Base-by-base conservation (phyloP, 1,140 invertebrate species). In the Drosophila willistoni region DNA sequence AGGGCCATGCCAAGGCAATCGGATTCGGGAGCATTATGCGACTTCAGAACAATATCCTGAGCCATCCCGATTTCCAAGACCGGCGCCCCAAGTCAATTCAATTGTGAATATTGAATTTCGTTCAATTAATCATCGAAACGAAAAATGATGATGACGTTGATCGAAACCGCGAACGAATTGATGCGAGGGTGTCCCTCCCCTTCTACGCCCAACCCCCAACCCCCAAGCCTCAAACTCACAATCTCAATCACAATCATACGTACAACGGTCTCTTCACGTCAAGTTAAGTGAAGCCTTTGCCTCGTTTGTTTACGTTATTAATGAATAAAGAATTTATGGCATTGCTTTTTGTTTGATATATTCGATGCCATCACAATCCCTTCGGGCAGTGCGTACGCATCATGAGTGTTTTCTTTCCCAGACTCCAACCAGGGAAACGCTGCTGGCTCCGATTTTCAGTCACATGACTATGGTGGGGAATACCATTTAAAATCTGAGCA, bases 51-150 rank as follows among this genome's bases (percentile, higher is more conserved):
- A 68, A 72, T 66, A 19, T 39, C 36, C 29, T 7, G 36, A 39
- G 36, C 10, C 12, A 39, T 39, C 36, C 36, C 12, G 36, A 12
- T 4, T 12, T 39, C 12, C 29, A 33, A 25, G 19, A 36, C 10
- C 2, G 44, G 56, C 12, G 55, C 51, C 54, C 47, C 39, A 42
- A 54, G 71, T 63, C 63, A 81, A 82, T 77, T 77, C 80, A 81
- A 78, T 81, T 78, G 80, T 74, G 74, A 71, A 81, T 82, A 82
- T 82, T 81, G 74, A 82, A 78, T 82, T 81, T 78, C 59, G 54
- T 74, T 82, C 73, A 81, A 81, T 79, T 81, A 81, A 79, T 82
- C 78, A 82, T 81, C 65, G 68, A 60, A 67, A 57, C 66, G 66
- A 64, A 60, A 60, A 64, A 66, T 71, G 77, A 77, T 74, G 72